Base-by-base conservation (phyloP, 2,888 invertebrate species). In the Ditylenchus weischeri region DNA sequence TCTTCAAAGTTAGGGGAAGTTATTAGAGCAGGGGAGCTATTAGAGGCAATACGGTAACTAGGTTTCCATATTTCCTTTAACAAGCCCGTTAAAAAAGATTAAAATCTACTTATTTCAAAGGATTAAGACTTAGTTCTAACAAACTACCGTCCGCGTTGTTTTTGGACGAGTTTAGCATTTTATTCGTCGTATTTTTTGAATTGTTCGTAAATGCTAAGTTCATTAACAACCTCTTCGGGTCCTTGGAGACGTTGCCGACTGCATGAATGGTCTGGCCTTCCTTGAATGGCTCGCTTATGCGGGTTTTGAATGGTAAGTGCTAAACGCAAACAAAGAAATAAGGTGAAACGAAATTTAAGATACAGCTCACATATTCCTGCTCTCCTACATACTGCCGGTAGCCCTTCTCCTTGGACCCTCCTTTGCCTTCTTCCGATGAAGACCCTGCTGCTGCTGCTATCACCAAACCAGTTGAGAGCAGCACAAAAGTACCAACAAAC, bases 191-290 rank as follows among this genome's bases (percentile, higher is more conserved):
- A 29, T 5, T 29, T 29, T 29, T 29, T 29, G 29, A 5, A 5
- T 2, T 50, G n/a, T 19, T 5, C n/a, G 4, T 48, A 66, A 43
- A 49, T 49, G 48, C 15, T 29, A 66, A 29, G 2, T 5, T n/a
- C 11, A 29, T 13, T 51, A 23, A 36, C 23, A 38, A 78, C 78
- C 79, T 72, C 48, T 75, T 75, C 15, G 81, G 81, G 63, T 79
- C 75, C 21, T 76, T 75, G 13, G 73, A 74, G 23, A 81, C 70
- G 43, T 78, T 80, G 70, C 81, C 81, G 21, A 78, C 75, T 7
- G 79, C 76, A 62, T 81, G 81, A 66, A 81, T 79, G 47, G 81
- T 81, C 69, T 81, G 81, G 59, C 81, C 81, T 57, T 80, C 73
- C 36, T 74, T 72, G 73, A 81, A 78, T 35, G 79, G 78, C 68